Percentiles rank a stretch among this genome's conserved stretches.
Evolutionary conservation across 1,140 invertebrate species (phyloP).

Genomic region (Camponotus pennsylvanicus): DNA sequence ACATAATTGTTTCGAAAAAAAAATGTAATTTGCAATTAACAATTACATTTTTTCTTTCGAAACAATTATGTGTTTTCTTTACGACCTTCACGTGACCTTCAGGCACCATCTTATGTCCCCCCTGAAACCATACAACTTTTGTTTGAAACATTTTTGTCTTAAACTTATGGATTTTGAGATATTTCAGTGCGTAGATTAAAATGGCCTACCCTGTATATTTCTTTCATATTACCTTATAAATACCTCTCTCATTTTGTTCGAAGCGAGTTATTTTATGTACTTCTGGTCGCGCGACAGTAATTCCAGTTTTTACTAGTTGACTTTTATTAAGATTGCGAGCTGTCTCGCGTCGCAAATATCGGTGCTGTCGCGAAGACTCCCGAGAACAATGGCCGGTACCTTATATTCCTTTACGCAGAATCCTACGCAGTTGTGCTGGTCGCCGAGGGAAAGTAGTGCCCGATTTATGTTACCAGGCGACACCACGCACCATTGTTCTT

Average conservation of each 20-base stretch:
- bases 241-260: background rate
- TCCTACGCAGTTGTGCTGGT: background rate
- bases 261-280: conserved; percentile 36
- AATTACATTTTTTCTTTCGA: too few relatives aligned
- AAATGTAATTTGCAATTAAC: too few relatives aligned
- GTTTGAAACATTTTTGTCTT: too few relatives aligned
- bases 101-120: too few relatives aligned
- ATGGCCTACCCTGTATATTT: background rate
- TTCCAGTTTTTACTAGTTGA: conserved; percentile 41
- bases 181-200: too few relatives aligned
- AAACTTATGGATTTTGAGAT: too few relatives aligned
- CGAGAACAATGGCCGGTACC: conserved; percentile 33
- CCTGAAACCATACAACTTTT: too few relatives aligned
- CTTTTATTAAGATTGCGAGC: conserved; percentile 60
- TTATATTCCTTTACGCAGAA: conserved; percentile 33
- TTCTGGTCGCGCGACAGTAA: conserved; percentile 2
- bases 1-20: too few relatives aligned
- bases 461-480: conserved; percentile 25
- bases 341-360: conserved; percentile 27
- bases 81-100: too few relatives aligned
- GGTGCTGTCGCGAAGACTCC: conserved; percentile 8
- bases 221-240: background rate
- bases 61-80: too few relatives aligned
- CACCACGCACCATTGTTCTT: conserved; percentile 54
- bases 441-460: background rate